Base-by-base conservation (phyloP, 2,797 vertebrate species). In the Phylloscopus collybita region DNA sequence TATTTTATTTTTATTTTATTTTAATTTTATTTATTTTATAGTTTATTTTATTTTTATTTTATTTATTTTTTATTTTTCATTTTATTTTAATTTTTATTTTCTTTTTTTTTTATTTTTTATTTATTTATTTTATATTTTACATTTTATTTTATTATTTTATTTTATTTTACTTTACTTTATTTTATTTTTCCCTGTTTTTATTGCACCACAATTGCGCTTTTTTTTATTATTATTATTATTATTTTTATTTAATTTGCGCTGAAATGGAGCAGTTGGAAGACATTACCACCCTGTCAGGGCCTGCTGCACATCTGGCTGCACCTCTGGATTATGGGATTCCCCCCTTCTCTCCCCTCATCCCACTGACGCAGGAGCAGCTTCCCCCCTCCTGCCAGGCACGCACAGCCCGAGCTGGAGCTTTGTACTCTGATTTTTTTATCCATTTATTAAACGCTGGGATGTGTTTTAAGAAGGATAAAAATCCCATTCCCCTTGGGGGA, bases 251-350 rank as follows among this genome's bases (percentile, higher is more conserved):
- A 30, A n/a, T 54, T 85, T 16, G 26, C 8, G 1, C 26, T 10
- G 15, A n/a, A 67, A 36, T 0, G 15, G 60, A 83, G 67, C 81
- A 5, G 7, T 40, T 40, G 14, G 70, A 76, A 69, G 7, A 11
- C 20, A 2, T n/a, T 1, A 20, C 0, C 13, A 1, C n/a, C n/a
- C 4, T 3, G 19, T 9, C 38, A 20, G 60, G 42, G 50, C 1
- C 5, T 30, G 34, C 51, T 57, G 66, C 80, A 67, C 85, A 53
- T 81, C 71, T 87, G 92, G 40, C 47, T 6, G 54, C 73, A 26
- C 87, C 80, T 90, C 80, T 90, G 88, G 73, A 53, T 78, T 20
- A 3, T 8, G 66, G 57, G 29, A n/a, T 59, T 13, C 14, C 9
- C 25, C 6, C 40, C 14, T 40, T 13, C 40, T 15, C 66, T 64